phyloP scores from a whole-genome alignment of 2,888 invertebrate species.

The Cephus spinipes region DNA sequence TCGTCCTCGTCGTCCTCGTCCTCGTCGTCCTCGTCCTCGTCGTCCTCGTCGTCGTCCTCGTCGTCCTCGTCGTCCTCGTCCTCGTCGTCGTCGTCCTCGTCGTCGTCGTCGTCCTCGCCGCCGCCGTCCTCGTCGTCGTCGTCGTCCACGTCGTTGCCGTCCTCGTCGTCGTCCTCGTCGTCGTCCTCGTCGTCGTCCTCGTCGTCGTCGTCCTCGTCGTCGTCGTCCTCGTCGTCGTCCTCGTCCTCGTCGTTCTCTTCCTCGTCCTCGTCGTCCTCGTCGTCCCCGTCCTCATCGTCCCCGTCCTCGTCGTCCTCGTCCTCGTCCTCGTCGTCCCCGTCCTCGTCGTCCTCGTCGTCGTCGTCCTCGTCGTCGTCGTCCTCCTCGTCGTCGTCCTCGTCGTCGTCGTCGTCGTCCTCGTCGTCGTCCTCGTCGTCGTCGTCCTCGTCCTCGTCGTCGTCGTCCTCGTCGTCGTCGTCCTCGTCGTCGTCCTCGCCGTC shows the following conservation, averaged over 20 bases:
- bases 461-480: slow-evolving; percentile 6
- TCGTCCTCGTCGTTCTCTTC: too few relatives aligned
- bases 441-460: not conserved
- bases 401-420: not conserved
- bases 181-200: not conserved
- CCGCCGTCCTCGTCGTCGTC: too few relatives aligned
- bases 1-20: not conserved
- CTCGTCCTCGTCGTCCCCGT: too few relatives aligned
- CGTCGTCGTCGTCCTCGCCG: slow-evolving; percentile 1
- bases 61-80: slow-evolving; percentile 3
- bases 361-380: not conserved
- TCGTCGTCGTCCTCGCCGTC: slow-evolving; percentile 2
- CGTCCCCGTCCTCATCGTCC: too few relatives aligned
- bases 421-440: not conserved
- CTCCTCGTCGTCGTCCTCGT: not conserved
- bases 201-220: not conserved
- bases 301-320: too few relatives aligned
- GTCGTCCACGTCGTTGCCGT: too few relatives aligned
- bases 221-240: slow-evolving; percentile 1
- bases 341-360: slow-evolving; percentile 1
- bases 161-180: not conserved
- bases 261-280: too few relatives aligned
- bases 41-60: slow-evolving; percentile 1
- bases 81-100: slow-evolving; percentile 1
- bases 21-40: slow-evolving; percentile 1